These are phyloP conservation scores for Odocoileus hemionus DNA, from an alignment of 2,113 vertebrate species.

Conservation along the genomic window DNA sequence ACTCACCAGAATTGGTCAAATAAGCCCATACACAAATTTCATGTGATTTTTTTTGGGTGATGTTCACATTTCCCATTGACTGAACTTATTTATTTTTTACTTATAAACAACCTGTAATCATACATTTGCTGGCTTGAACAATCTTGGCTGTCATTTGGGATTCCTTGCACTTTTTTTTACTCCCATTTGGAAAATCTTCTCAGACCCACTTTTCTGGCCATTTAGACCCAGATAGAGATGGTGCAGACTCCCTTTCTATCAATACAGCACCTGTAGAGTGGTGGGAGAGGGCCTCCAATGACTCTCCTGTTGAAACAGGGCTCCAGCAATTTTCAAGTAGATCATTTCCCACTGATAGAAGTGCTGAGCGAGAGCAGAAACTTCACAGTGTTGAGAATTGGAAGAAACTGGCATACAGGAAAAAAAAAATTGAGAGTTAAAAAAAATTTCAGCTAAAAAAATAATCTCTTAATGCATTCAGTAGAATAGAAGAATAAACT, in stretches of 20 bases:
- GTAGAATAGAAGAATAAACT: background rate
- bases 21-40: background rate
- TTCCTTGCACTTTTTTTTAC: background rate
- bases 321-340: background rate
- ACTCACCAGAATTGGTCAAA: background rate
- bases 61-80: background rate
- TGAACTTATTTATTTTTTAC: background rate
- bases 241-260: background rate
- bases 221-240: background rate
- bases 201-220: background rate
- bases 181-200: background rate
- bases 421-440: background rate
- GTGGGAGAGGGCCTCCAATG: background rate
- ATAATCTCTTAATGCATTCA: background rate
- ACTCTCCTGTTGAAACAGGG: rapidly evolving
- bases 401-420: background rate
- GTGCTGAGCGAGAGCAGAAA: background rate
- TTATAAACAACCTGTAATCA: background rate
- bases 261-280: rapidly evolving
- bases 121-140: background rate
- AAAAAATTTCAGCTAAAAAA: background rate
- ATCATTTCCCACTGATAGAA: background rate
- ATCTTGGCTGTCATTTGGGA: background rate
- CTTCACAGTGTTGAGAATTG: background rate
- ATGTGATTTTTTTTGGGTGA: background rate